These are phyloP conservation scores for Branchipolynoe longqiensis DNA, from an alignment of 2,888 invertebrate species.

Conservation along the genomic window DNA sequence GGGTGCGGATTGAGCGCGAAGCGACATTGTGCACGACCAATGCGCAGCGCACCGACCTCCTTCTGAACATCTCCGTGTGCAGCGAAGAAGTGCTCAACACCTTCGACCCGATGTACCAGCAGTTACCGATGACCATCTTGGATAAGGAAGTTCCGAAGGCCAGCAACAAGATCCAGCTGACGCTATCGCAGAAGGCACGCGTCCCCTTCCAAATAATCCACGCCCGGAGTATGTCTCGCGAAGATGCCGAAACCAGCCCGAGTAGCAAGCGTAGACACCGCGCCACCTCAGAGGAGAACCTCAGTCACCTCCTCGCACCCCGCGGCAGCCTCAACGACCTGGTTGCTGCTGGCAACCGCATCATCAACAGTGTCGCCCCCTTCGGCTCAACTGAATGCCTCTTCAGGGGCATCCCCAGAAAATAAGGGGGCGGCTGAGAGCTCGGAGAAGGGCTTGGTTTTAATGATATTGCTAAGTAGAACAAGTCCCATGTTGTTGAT, in stretches of 20 bases:
- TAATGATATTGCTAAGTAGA: too few relatives aligned
- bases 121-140: constrained; percentile 17
- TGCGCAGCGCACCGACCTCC: constrained; percentile 56
- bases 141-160: constrained; percentile 64
- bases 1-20: constrained; percentile 27
- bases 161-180: constrained; percentile 60
- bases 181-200: constrained; percentile 60
- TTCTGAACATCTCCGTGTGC: constrained; percentile 62
- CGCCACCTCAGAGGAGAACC: constrained; percentile 41
- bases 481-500: too few relatives aligned
- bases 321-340: constrained; percentile 41
- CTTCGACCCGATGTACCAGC: constrained; percentile 62
- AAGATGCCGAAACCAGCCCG: constrained; percentile 8
- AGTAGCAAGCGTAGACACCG: neutral
- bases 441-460: too few relatives aligned
- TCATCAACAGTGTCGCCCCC: constrained; percentile 48
- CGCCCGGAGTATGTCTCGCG: constrained; percentile 25
- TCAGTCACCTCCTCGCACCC: neutral
- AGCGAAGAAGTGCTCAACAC: constrained; percentile 30
- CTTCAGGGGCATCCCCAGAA: constrained; percentile 6
- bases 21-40: neutral
- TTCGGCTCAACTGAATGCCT: constrained; percentile 27
- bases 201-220: constrained; percentile 65
- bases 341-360: constrained; percentile 34
- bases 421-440: too few relatives aligned